Percentiles rank a stretch among this genome's conserved stretches.
These are phyloP conservation scores for Chelmon rostratus DNA, from an alignment of 2,797 vertebrate species.

Conservation along the genomic window DNA sequence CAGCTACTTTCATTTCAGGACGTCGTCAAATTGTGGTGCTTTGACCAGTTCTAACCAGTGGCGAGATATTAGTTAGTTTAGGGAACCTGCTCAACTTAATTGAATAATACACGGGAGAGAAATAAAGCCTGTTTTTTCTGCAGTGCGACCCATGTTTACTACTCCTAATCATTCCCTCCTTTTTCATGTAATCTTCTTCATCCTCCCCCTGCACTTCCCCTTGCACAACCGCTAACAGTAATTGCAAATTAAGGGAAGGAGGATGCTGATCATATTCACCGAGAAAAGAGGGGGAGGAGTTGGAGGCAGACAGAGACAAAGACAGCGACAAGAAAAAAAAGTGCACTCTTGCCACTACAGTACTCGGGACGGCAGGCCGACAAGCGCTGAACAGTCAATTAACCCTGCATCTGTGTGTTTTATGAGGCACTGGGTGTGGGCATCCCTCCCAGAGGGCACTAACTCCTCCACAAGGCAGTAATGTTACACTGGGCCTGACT, in stretches of 20 bases:
- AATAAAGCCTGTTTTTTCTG: neutral
- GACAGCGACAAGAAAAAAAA: slow-evolving; percentile 34
- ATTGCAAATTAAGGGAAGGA: slow-evolving; percentile 90
- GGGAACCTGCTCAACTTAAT: neutral
- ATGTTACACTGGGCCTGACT: slow-evolving; percentile 86
- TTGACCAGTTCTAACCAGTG: neutral
- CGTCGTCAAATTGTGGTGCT: neutral
- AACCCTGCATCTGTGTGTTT: slow-evolving; percentile 99
- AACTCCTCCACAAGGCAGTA: slow-evolving; percentile 93
- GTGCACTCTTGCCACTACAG: slow-evolving; percentile 88
- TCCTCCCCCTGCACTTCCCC: slow-evolving; percentile 36
- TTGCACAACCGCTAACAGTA: slow-evolving; percentile 82
- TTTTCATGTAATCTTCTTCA: slow-evolving; percentile 45
- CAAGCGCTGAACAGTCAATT: slow-evolving; percentile 96
- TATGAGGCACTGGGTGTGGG: slow-evolving; percentile 90
- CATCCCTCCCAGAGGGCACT: slow-evolving; percentile 86
- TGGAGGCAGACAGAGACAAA: slow-evolving; percentile 73
- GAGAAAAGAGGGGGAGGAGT: slow-evolving; percentile 57
- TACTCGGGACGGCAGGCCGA: slow-evolving; percentile 89
- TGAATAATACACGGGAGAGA: neutral
- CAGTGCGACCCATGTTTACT: slow-evolving; percentile 17
- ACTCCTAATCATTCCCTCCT: slow-evolving; percentile 46
- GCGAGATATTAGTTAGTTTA: neutral
- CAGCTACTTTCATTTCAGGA: neutral
- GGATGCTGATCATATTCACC: slow-evolving; percentile 63